Conservation (phyloP, 2,888 invertebrate genomes). For the Mycalesis mineus region DNA sequence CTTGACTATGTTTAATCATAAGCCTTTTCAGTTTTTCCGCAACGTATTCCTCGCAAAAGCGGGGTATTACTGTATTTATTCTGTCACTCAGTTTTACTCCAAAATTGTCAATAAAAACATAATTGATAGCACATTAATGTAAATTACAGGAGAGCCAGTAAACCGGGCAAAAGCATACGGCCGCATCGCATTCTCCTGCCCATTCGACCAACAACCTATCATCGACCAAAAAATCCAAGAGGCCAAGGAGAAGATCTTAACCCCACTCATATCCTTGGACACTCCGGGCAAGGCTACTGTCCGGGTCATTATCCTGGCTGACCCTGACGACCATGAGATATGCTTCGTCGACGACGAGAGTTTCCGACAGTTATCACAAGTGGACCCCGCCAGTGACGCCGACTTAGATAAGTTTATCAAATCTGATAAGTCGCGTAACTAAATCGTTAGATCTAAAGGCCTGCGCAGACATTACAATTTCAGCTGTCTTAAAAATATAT, state of each 20-base stretch:
- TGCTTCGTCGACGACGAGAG: conserved; percentile 99
- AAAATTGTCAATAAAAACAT: too few species aligned
- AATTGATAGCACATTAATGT: too few species aligned
- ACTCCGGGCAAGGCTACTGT: conserved; percentile 99
- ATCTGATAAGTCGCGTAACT: conserved; percentile 79
- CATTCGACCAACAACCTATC: conserved; percentile 84
- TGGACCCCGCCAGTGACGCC: conserved; percentile 90
- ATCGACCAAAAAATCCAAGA: conserved; percentile 86
- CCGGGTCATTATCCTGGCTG: conserved; percentile 95
- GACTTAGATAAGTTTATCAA: conserved; percentile 86
- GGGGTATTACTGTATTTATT: too few species aligned
- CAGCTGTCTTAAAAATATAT: too few species aligned
- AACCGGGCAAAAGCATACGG: conserved; percentile 95
- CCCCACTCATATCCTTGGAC: conserved; percentile 93
- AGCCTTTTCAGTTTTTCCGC: too few species aligned
- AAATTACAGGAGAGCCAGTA: conserved; percentile 78
- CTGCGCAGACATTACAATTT: too few species aligned
- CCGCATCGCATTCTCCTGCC: conserved; percentile 95
- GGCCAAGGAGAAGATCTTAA: conserved; percentile 86
- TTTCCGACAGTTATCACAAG: conserved; percentile 90
- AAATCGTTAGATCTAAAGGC: background rate
- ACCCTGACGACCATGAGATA: conserved; percentile 98
- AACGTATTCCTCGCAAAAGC: too few species aligned
- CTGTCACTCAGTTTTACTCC: too few species aligned
- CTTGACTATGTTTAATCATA: too few species aligned